These are phyloP conservation scores for Neogobius melanostomus DNA, from an alignment of 2,113 vertebrate species.

Conservation along the genomic window DNA sequence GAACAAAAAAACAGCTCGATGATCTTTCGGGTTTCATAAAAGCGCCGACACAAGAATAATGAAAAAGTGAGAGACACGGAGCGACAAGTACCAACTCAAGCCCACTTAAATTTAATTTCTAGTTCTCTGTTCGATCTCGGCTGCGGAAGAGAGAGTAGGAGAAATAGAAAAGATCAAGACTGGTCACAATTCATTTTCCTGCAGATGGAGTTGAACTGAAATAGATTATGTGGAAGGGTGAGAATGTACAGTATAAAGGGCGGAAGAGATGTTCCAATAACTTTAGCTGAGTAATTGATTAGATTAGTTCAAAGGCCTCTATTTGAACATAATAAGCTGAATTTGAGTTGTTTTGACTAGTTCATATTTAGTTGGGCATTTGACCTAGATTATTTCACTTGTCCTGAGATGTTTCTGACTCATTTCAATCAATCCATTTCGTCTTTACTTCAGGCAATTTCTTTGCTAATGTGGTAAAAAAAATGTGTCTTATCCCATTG, in stretches of 20 bases:
- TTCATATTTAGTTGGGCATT: no score
- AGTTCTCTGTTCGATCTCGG: neutral
- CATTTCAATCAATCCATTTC: no score
- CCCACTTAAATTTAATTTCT: neutral
- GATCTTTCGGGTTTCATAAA: conserved; percentile 36
- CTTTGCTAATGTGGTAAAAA: no score
- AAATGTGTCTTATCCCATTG: no score
- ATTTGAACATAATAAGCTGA: no score
- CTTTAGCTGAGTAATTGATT: neutral
- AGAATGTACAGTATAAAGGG: neutral
- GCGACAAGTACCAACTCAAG: neutral
- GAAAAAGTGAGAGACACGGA: conserved; percentile 9
- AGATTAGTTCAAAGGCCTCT: no score
- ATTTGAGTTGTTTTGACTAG: no score
- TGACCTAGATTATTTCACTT: no score
- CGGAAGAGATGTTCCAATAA: neutral
- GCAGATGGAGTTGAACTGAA: conserved; percentile 10
- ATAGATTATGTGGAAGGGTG: conserved; percentile 8
- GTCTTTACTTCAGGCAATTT: no score
- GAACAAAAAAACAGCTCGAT: conserved; percentile 26
- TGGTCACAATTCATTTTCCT: neutral
- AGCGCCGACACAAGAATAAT: conserved; percentile 19
- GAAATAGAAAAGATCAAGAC: neutral
- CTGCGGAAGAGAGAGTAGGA: neutral
- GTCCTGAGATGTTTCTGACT: no score